Evolutionary conservation across 2,888 invertebrate species (phyloP).

Genomic region (Thymelicus sylvestris): DNA sequence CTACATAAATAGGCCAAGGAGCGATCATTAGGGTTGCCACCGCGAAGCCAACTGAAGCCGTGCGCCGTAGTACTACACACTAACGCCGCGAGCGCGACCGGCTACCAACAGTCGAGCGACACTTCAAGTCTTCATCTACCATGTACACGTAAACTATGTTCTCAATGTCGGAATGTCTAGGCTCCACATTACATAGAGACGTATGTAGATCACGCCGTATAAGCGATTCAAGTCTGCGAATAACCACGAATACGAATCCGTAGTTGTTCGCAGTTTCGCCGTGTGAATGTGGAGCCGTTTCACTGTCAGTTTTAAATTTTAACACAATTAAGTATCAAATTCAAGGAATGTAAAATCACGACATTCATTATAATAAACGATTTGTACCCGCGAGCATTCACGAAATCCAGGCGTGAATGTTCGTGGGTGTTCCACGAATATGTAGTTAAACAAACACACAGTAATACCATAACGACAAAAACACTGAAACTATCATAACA

Average conservation of each 20-base stretch:
- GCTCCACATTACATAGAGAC: neutral
- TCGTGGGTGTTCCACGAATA: neutral
- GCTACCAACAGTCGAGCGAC: constrained; percentile 78
- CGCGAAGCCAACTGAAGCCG: constrained; percentile 80
- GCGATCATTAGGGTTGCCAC: constrained; percentile 59
- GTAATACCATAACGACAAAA: too few relatives aligned
- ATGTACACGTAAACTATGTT: constrained; percentile 46
- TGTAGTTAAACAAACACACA: neutral
- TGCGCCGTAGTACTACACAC: constrained; percentile 78
- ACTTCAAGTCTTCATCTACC: constrained; percentile 68
- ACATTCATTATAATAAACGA: too few relatives aligned
- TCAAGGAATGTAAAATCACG: too few relatives aligned
- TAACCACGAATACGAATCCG: neutral
- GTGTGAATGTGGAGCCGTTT: constrained; percentile 4
- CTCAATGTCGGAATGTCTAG: constrained; percentile 29
- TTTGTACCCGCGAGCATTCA: too few relatives aligned
- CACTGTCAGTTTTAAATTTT: too few relatives aligned
- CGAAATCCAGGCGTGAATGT: neutral
- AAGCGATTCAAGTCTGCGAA: neutral
- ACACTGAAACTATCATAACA: too few relatives aligned
- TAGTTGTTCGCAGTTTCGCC: neutral
- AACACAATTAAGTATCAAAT: too few relatives aligned
- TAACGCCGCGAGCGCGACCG: constrained; percentile 62
- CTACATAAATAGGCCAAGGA: constrained; percentile 42
- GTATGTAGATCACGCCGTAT: constrained; percentile 4